A percentile compares a stretch with the other conserved stretches of the same genome.
These are phyloP conservation scores for Ptychadena robeensis DNA, from an alignment of 2,797 vertebrate genomes.

Conservation along the genomic window DNA sequence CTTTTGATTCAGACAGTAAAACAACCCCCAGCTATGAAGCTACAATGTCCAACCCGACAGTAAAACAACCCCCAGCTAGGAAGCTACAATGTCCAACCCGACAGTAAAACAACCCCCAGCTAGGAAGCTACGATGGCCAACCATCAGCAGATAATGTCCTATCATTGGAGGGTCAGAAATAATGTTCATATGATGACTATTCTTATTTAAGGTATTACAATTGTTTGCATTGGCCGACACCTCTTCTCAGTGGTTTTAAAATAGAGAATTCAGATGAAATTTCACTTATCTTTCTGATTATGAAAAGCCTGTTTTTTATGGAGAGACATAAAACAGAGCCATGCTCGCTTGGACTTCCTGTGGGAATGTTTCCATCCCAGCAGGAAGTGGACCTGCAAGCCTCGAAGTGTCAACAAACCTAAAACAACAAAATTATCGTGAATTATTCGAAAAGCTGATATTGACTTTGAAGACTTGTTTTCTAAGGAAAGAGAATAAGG, in stretches of 20 bases:
- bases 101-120: no score
- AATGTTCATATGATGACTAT: not conserved
- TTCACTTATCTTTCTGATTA: not conserved
- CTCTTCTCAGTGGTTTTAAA: not conserved
- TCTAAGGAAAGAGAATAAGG: not conserved
- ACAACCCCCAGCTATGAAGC: no score
- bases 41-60: no score
- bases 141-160: no score
- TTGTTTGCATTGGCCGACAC: not conserved
- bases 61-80: no score
- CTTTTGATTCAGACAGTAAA: no score
- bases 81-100: no score
- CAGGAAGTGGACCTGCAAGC: slow-evolving; percentile 45
- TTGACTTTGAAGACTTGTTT: not conserved
- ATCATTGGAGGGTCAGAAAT: no score
- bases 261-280: not conserved
- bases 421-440: slow-evolving; percentile 17
- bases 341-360: slow-evolving; percentile 43
- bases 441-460: not conserved
- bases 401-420: slow-evolving; percentile 23
- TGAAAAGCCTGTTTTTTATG: slow-evolving; percentile 44
- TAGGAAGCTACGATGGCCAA: no score
- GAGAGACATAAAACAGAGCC: slow-evolving; percentile 54
- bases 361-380: slow-evolving; percentile 46
- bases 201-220: not conserved